Evolutionary conservation across 1,140 invertebrate genomes (phyloP), one percentile per base, ranked within the genome.

Genomic region (Leptinotarsa undecemlineata): DNA sequence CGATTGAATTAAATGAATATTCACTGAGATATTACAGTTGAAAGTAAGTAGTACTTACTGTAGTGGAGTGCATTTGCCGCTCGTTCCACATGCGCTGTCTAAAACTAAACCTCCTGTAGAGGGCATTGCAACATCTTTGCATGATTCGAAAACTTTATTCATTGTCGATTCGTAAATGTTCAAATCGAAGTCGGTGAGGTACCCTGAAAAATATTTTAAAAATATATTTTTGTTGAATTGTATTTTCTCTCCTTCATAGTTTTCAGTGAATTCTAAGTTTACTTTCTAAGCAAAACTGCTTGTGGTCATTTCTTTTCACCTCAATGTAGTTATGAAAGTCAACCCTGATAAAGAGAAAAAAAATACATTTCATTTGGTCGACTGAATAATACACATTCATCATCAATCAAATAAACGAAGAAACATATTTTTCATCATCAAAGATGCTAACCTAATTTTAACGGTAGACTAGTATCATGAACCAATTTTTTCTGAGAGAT

Each of bases 81-180:
- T 42, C 8, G 33, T 42, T 42, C 91, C 91, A 84, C 94, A 96
- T 78, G 91, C 88, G 4, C 93, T 74, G 73, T 90, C 90, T 81
- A 96, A 87, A 19, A 91, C 92, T n/a, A 89, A 87, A 51, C 87
- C 81, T 21, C 93, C 92, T 3, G 89, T 90, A 21, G 90, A 87
- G 0, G 93, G 91, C 76, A 90, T 84, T 11, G 91, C 81, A 14
- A 92, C 88, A 0, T 86, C 82, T n/a, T 85, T 83, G 73, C 91
- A 92, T 0, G 93, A 94, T 19, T 92, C 85, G 78, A 89, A 94
- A n/a, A 92, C 87, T 1, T 81, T 85, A 15, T 89, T 76, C 33
- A 90, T 89, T 78, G 90, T 94, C 4, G 88, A 78, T 60, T 90
- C 85, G 15, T 87, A 84, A 0, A 61, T 42, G 23, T 71, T 20